These are phyloP conservation scores for Synanthedon tipuliformis DNA, from an alignment of 2,888 invertebrate genomes.

Conservation along the genomic window DNA sequence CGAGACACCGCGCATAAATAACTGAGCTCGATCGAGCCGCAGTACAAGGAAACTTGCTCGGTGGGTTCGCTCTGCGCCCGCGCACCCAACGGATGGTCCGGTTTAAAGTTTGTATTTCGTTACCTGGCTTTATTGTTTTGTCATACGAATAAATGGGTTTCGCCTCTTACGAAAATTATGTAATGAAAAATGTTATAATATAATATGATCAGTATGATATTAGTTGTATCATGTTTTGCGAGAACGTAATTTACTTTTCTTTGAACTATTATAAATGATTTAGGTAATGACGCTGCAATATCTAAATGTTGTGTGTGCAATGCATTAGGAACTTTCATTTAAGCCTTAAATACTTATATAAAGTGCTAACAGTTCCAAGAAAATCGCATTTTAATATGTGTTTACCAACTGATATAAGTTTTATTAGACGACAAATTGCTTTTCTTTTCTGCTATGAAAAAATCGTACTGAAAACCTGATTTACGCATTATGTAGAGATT, in stretches of 20 bases:
- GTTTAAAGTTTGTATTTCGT: conserved; percentile 41
- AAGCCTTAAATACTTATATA: too few relatives aligned
- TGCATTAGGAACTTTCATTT: too few relatives aligned
- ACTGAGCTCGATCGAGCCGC: conserved; percentile 26
- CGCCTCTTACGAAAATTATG: conserved; percentile 40
- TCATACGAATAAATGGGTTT: conserved; percentile 42
- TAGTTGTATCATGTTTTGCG: not conserved
- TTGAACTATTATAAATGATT: not conserved
- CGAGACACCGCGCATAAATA: conserved; percentile 34
- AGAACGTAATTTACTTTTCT: not conserved
- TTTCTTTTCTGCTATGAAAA: too few relatives aligned
- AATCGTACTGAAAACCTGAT: too few relatives aligned
- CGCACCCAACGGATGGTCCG: conserved; percentile 57
- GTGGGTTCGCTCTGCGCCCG: conserved; percentile 48
- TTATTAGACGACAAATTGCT: too few relatives aligned
- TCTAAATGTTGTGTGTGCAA: not conserved
- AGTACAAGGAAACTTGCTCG: conserved; percentile 13
- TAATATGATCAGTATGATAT: not conserved
- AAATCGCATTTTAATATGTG: too few relatives aligned
- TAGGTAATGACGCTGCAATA: not conserved
- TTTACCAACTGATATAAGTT: too few relatives aligned
- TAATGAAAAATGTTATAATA: conserved; percentile 19
- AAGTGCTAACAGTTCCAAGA: too few relatives aligned
- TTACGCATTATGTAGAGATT: too few relatives aligned
- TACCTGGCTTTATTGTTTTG: conserved; percentile 42